phyloP scores from a whole-genome alignment of 1,140 invertebrate species.

The Sitophilus oryzae region DNA sequence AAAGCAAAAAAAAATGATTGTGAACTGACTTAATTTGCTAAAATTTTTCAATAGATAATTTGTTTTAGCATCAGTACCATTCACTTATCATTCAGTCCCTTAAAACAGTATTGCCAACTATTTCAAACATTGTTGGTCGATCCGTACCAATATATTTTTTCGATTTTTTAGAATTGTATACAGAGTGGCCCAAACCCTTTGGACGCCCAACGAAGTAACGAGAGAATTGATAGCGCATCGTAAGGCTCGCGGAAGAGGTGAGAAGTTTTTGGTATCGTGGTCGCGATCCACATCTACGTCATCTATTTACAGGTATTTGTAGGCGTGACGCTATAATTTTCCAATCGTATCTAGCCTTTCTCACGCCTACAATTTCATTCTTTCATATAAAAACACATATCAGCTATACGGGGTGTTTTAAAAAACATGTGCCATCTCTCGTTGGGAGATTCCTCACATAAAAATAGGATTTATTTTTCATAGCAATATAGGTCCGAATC shows the following conservation, averaged over 20 bases:
- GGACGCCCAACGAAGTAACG: conserved; percentile 52
- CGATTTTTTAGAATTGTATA: conserved; percentile 20
- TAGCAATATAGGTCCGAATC: no score
- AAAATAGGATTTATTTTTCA: no score
- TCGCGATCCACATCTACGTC: conserved; percentile 58
- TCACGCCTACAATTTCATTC: background rate
- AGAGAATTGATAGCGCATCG: conserved; percentile 48
- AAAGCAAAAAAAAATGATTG: no score
- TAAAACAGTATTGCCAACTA: no score
- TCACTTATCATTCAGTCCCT: no score
- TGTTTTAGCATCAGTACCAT: no score
- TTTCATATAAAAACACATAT: background rate
- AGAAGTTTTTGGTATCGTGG: conserved; percentile 60
- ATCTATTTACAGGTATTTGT: conserved; percentile 56
- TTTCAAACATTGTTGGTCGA: no score
- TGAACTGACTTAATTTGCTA: no score
- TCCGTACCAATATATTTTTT: background rate
- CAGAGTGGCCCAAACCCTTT: conserved; percentile 40
- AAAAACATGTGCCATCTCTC: no score
- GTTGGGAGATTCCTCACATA: no score
- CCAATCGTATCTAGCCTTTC: conserved; percentile 8
- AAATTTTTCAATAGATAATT: no score
- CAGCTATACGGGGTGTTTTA: background rate
- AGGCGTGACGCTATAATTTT: conserved; percentile 16
- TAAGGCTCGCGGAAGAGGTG: conserved; percentile 49